Evolutionary conservation across 2,888 invertebrate genomes (phyloP).

Genomic region (Thecophora atra): DNA sequence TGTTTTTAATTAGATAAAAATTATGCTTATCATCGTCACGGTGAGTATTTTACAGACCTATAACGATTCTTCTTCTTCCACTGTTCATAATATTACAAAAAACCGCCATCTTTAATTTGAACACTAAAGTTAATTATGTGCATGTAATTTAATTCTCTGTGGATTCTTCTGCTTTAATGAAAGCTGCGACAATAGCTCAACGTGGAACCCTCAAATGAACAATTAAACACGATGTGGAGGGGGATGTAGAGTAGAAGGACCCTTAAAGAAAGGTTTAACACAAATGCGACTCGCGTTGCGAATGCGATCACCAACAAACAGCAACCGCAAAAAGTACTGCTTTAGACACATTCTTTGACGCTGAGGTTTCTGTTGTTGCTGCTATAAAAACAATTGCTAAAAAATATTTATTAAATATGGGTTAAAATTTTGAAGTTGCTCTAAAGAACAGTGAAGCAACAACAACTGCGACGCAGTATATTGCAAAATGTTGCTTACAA

Average conservation of each 20-base stretch:
- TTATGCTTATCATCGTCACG: background rate
- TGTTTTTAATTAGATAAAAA: background rate
- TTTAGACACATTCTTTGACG: slow-evolving; percentile 8
- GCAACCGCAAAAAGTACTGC: slow-evolving; percentile 10
- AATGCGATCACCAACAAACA: slow-evolving; percentile 14
- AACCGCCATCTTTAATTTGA: background rate
- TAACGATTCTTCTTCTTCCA: too few species aligned
- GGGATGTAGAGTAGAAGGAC: too few species aligned
- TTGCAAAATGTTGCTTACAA: slow-evolving; percentile 31
- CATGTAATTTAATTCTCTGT: background rate
- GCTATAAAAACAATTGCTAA: slow-evolving; percentile 25
- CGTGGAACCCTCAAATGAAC: too few species aligned
- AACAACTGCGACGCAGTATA: slow-evolving; percentile 7
- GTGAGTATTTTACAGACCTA: background rate
- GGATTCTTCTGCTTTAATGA: background rate
- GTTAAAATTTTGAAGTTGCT: slow-evolving; percentile 21
- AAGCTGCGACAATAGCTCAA: background rate
- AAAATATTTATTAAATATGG: slow-evolving; percentile 32
- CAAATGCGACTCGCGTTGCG: slow-evolving; percentile 1
- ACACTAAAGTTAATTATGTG: background rate
- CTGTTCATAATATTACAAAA: too few species aligned
- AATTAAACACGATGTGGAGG: too few species aligned
- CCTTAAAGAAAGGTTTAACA: slow-evolving; percentile 12
- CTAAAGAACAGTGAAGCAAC: background rate
- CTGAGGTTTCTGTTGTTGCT: slow-evolving; percentile 1